phyloP scores from a whole-genome alignment of 1,140 invertebrate genomes.

The Pentalonia nigronervosa region DNA sequence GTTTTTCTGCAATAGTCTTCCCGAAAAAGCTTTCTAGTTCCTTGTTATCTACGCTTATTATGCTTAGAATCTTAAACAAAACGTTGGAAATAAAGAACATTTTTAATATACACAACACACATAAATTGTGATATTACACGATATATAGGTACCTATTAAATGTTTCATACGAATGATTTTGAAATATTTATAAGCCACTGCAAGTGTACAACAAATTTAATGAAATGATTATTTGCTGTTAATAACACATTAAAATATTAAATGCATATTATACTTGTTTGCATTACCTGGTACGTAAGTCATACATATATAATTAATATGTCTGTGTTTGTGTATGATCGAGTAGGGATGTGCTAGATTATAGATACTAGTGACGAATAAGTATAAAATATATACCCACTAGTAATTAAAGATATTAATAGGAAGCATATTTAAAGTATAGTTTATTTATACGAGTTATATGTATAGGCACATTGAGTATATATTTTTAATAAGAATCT shows the following conservation, averaged over 20 bases:
- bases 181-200: background rate
- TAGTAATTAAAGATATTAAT: background rate
- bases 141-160: background rate
- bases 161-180: background rate
- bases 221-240: background rate
- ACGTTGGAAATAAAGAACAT: background rate
- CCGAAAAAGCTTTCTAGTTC: background rate
- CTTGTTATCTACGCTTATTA: background rate
- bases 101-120: too few relatives aligned
- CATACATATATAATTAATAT: background rate
- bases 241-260: background rate
- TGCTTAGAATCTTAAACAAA: background rate
- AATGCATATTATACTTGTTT: background rate
- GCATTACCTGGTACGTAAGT: background rate
- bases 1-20: background rate
- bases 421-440: background rate
- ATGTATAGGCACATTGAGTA: background rate
- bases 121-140: too few relatives aligned
- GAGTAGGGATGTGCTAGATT: background rate
- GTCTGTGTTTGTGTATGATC: background rate
- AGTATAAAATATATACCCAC: background rate
- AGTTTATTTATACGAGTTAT: background rate
- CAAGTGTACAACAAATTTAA: background rate
- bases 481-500: background rate
- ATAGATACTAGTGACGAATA: background rate